Percentiles rank a stretch among this genome's conserved stretches.
Evolutionary conservation across 1,140 invertebrate species (phyloP).

Genomic region (Leptinotarsa lineolata): DNA sequence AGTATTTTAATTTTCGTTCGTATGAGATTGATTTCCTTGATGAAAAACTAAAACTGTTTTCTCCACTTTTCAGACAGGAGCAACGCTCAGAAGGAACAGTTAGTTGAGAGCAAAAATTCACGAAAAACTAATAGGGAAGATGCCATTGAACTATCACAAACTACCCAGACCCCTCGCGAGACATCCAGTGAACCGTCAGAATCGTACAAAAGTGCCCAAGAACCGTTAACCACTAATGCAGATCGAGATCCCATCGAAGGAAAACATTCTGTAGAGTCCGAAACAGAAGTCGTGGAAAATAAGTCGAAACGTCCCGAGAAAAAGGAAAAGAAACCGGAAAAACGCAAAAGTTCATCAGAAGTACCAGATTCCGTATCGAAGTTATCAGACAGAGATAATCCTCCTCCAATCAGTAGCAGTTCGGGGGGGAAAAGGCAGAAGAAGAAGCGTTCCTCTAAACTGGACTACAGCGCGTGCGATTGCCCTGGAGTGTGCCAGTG

Average conservation of each 20-base stretch:
- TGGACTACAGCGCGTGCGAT: slow-evolving; percentile 30
- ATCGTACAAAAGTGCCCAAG: too few species aligned
- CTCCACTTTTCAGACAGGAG: too few species aligned
- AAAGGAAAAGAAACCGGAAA: too few species aligned
- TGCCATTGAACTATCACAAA: too few species aligned
- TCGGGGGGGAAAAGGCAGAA: slow-evolving; percentile 19
- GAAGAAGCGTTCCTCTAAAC: slow-evolving; percentile 31
- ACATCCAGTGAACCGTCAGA: too few species aligned
- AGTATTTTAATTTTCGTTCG: too few species aligned
- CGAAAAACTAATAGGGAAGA: too few species aligned
- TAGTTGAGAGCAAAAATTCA: too few species aligned
- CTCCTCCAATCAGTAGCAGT: not conserved
- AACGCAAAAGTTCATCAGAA: slow-evolving; percentile 19
- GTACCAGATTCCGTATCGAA: slow-evolving; percentile 32
- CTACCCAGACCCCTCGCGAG: too few species aligned
- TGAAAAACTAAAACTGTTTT: too few species aligned
- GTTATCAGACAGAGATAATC: slow-evolving; percentile 29
- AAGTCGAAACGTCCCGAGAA: not conserved
- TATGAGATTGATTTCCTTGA: too few species aligned
- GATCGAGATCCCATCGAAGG: slow-evolving; percentile 1
- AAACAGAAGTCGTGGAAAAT: not conserved
- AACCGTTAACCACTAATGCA: not conserved
- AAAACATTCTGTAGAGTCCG: not conserved
- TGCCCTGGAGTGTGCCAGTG: slow-evolving; percentile 35
- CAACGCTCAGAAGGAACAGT: too few species aligned